Evolutionary conservation across 2,113 vertebrate species (phyloP).

Genomic region (Notothenia rossii): DNA sequence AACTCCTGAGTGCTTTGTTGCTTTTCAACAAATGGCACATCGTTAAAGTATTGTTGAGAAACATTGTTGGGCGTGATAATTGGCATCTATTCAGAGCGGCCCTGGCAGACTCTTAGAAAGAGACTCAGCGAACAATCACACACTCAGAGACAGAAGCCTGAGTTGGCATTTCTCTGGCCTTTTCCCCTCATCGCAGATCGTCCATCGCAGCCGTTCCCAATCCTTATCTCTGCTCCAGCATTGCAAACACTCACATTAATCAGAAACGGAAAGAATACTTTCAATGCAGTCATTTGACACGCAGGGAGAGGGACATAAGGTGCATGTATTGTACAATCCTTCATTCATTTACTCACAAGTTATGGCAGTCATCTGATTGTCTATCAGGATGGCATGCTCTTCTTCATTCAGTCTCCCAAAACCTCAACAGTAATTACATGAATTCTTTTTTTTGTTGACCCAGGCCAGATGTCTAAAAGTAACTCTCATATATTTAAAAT

Average conservation of each 20-base stretch:
- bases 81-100: conserved; percentile 79
- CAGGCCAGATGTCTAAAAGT: neutral
- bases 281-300: conserved; percentile 28
- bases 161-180: conserved; percentile 75
- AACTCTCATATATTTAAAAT: neutral
- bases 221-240: conserved; percentile 62
- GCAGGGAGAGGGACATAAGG: conserved; percentile 36
- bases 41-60: conserved; percentile 83
- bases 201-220: conserved; percentile 51
- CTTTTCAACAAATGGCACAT: conserved; percentile 80
- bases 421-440: conserved; percentile 4
- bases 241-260: conserved; percentile 52
- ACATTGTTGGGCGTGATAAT: conserved; percentile 79
- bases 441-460: neutral
- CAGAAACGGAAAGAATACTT: conserved; percentile 52
- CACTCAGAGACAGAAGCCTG: conserved; percentile 71
- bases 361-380: conserved; percentile 24
- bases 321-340: conserved; percentile 31
- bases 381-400: conserved; percentile 18
- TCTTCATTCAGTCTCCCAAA: conserved; percentile 16
- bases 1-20: conserved; percentile 82
- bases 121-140: conserved; percentile 78
- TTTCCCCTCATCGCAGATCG: conserved; percentile 54
- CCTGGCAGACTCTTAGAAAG: conserved; percentile 73
- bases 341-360: conserved; percentile 37